Conservation (phyloP, 1,140 invertebrate genomes). For the Augochlora pura region DNA sequence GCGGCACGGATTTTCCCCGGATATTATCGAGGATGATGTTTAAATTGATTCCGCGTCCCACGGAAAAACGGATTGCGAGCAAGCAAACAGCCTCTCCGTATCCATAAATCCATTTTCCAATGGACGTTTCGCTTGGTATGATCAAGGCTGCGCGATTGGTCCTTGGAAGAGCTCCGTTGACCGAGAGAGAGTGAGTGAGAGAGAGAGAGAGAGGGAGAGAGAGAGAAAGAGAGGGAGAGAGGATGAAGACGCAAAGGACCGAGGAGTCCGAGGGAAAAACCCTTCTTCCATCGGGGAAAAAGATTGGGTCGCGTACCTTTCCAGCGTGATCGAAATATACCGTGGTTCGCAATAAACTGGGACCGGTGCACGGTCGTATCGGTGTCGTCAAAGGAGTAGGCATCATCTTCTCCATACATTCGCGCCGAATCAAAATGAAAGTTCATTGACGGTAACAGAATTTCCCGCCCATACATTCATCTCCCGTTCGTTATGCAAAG, state of each 20-base stretch:
- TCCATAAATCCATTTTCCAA: neutral
- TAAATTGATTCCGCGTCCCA: neutral
- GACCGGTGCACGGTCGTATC: conserved; percentile 15
- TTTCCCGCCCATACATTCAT: too few species aligned
- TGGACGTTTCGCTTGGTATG: neutral
- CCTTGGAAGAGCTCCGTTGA: neutral
- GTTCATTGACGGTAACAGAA: too few species aligned
- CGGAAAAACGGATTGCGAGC: neutral
- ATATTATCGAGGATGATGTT: too few species aligned
- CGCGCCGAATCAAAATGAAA: too few species aligned
- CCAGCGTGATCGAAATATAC: conserved; percentile 47
- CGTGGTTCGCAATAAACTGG: conserved; percentile 40
- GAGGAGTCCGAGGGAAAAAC: neutral
- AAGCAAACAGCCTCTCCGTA: neutral
- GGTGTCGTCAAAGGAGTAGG: neutral
- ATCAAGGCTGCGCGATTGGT: conserved; percentile 18
- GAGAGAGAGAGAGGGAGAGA: too few species aligned
- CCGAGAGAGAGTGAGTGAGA: too few species aligned
- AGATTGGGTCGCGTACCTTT: conserved; percentile 55
- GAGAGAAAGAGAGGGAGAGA: too few species aligned
- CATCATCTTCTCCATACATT: neutral
- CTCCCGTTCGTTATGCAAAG: too few species aligned
- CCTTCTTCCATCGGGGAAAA: neutral
- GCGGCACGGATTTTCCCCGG: too few species aligned
- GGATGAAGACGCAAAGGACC: neutral